Evolutionary conservation across 2,888 invertebrate species (phyloP), one percentile per base, ranked within the genome.

Genomic region (Clusia tigrina): DNA sequence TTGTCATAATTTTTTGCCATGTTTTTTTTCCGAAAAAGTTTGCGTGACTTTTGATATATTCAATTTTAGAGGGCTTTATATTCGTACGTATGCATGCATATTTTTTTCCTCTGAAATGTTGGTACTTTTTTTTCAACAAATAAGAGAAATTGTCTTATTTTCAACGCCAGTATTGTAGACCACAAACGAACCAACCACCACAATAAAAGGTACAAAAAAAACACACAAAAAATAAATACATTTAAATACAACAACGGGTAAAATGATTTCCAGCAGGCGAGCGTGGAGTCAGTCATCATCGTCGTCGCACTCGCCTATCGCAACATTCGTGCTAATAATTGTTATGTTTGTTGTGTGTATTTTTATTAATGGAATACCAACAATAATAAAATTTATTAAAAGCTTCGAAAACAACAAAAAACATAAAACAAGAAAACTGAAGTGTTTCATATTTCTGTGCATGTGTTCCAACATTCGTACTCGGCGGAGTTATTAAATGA

Each of bases 21-120:
- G 32, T 51, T 48, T 20, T 22, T 23, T 17, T 10, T 12, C 20
- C 6, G n/a, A n/a, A 23, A 25, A 24, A 55, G 62, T 38, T 67
- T 58, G 65, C 67, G 65, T 66, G 65, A 66, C 67, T 67, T 58
- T 65, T 62, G 60, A 59, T 58, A 53, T 54, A 64, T 52, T 58
- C 38, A 56, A 54, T 63, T 32, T 46, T 57, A 37, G 22, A 37
- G 46, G 42, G 42, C n/a, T 32, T 42, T 15, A 42, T n/a, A 42
- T n/a, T 15, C 9, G n/a, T 42, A 6, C 9, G 42, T n/a, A 42
- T 10, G 42, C 9, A 42, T 42, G 6, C n/a, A 15, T 42, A 6
- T 32, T 26, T 58, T 18, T 22, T 58, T 58, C n/a, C 2, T 24
- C 51, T 58, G n/a, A n/a, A n/a, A n/a, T n/a, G n/a, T n/a, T n/a